Evolutionary conservation across 2,113 vertebrate genomes (phyloP), one percentile per base, ranked within the genome.

Genomic region (Barbus barbus): DNA sequence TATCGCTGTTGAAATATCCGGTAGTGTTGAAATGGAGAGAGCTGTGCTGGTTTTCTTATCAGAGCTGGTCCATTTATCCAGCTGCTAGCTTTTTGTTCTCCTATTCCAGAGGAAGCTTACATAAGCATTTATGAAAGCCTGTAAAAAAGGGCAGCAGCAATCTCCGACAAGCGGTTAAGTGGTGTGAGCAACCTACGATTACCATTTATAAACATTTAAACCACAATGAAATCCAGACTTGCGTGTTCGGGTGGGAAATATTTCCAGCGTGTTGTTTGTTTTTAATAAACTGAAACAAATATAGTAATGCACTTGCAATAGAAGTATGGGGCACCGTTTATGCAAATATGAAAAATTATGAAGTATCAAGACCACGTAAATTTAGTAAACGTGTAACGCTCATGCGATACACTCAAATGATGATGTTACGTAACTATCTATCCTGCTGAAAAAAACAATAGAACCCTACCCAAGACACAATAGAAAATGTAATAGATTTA

Each of bases 31-130:
- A 65, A 83, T 9, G n/a, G n/a, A 9, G 5, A 46, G 46, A 78
- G 48, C 38, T 36, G 14, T 38, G 36, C 65, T 75, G 69, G 44
- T 60, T 65, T 71, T 80, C 86, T 85, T 85, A 87, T 83, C 81
- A 87, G 58, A 80, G 16, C 16, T 28, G 4, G 28, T 71, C 48
- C 53, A 77, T 81, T 46, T 60, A 82, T 78, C 56, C 78, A 83
- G 13, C 44, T 77, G 41, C 72, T 51, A 38, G 36, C 44, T 74
- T 71, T 84, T 87, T 82, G 78, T 82, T 85, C 69, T 69, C 69
- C 28, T 48, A 67, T 63, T 85, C 78, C 69, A 71, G 33, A 76
- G 84, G 61, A 87, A 87, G 48, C 46, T 58, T 87, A 56, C 41
- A 41, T 72, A 78, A 82, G 63, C n/a, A 14, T 51, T 83, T n/a